Evolutionary conservation across 2,888 invertebrate species (phyloP), one percentile per base, ranked within the genome.

Genomic region (Heliconius erato): DNA sequence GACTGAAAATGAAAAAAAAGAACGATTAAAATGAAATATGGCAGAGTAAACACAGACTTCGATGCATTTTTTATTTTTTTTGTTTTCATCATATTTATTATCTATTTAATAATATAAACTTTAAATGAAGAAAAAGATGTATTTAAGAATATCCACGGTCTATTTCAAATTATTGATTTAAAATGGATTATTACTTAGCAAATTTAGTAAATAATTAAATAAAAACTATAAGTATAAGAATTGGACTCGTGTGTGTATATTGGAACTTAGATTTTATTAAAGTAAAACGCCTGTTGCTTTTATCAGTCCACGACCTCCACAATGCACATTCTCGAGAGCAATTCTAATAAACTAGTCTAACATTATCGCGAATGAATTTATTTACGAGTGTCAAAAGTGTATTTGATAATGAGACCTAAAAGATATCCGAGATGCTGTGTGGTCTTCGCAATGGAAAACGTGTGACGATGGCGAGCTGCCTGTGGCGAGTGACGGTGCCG

Each of bases 321-420:
- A 85, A 85, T 80, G 82, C 77, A 81, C 44, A 79, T 84, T 82
- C 77, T 84, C 80, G 76, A 83, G 54, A 80, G 54, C 81, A 81
- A 80, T 80, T 80, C 82, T 79, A 84, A 84, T 84, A 85, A 85
- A 85, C 79, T 83, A 83, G 82, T 85, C 83, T 82, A 82, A 74
- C 82, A 80, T 85, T 87, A 88, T 88, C 88, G 85, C 72, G 71
- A 80, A 85, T 84, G 82, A 83, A 86, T 83, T 85, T 87, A 86
- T 88, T 88, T 88, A 87, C 83, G 85, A 86, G 86, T 86, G 86
- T 86, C 86, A 86, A 87, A 84, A 87, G 87, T 87, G 86, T 87
- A 86, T 82, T 85, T 83, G 87, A 87, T 87, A 86, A 84, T 84
- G 85, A 83, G 85, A 83, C 80, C 83, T 85, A 80, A 82, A 74